Base-by-base conservation (phyloP, 2,797 vertebrate genomes). In the Danionella dracula region DNA sequence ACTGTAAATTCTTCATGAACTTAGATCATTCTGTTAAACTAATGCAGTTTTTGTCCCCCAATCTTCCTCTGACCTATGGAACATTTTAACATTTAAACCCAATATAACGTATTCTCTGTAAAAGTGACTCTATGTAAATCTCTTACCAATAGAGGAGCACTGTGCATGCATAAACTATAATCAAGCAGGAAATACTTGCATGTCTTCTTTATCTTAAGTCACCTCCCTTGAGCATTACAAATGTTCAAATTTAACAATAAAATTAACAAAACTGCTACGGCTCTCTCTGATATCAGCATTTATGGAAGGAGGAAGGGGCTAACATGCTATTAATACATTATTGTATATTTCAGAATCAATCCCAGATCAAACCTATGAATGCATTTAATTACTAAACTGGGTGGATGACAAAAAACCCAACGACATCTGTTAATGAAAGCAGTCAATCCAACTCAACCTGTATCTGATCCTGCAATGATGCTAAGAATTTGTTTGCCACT, bases 111-210 rank as follows among this genome's bases (percentile, higher is more conserved):
- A n/a, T n/a, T n/a, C n/a, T n/a, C n/a, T n/a, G n/a, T n/a, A n/a
- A n/a, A n/a, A n/a, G n/a, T 27, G 23, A 27, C 23, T 27, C 3
- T 27, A 27, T 41, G 21, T 49, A 17, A 15, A 11, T 38, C 41
- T n/a, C n/a, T 21, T 19, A 13, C 11, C 11, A 21, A 40, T 15
- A 48, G 4, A 5, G 6, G 3, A 27, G 23, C 23, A 6, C 3
- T 6, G 23, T 27, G 3, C 6, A 27, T 27, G 3, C n/a, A 3
- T 27, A 27, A 27, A 27, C 6, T 27, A 27, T 6, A n/a, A n/a
- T n/a, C n/a, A n/a, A 57, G 20, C 42, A 57, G 44, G 23, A 40
- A 40, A 57, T 31, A 48, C 63, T 66, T 40, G 34, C 42, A 32
- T 8, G n/a, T 66, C 34, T n/a, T 66, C 21, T 31, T 48, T 15